A percentile compares a stretch with the other conserved stretches of the same genome.
Conservation (phyloP, 2,113 vertebrate genomes). For the Hypanus sabinus region DNA sequence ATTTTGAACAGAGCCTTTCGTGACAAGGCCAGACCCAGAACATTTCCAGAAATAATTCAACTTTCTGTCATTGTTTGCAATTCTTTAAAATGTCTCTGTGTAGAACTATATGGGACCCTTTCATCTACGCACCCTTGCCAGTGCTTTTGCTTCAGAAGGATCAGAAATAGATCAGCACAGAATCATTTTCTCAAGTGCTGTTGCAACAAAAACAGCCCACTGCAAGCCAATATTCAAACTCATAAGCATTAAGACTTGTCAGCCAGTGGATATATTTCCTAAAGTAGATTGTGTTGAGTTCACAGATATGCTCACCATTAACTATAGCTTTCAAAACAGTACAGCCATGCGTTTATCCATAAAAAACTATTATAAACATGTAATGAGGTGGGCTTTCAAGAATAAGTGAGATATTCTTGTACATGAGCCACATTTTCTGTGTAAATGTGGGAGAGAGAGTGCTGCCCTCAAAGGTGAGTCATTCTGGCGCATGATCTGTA, state of each 20-base stretch:
- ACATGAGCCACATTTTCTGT: not conserved
- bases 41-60: not conserved
- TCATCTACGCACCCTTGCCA: not conserved
- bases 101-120: not conserved
- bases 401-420: not conserved
- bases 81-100: not conserved
- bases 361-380: not conserved
- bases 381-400: not conserved
- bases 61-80: not conserved
- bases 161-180: not conserved
- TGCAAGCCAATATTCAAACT: not conserved
- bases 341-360: not conserved
- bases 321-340: not conserved
- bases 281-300: not conserved
- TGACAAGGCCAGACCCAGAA: not conserved
- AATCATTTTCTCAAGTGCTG: not conserved
- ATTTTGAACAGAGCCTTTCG: not conserved
- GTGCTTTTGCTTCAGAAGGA: not conserved
- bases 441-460: not conserved
- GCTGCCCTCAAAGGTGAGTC: not conserved
- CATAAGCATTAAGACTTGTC: not conserved
- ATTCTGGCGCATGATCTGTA: not conserved
- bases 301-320: not conserved
- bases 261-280: not conserved
- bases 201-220: not conserved